Evolutionary conservation across 2,888 invertebrate species (phyloP).

Genomic region (Apantesis nais): DNA sequence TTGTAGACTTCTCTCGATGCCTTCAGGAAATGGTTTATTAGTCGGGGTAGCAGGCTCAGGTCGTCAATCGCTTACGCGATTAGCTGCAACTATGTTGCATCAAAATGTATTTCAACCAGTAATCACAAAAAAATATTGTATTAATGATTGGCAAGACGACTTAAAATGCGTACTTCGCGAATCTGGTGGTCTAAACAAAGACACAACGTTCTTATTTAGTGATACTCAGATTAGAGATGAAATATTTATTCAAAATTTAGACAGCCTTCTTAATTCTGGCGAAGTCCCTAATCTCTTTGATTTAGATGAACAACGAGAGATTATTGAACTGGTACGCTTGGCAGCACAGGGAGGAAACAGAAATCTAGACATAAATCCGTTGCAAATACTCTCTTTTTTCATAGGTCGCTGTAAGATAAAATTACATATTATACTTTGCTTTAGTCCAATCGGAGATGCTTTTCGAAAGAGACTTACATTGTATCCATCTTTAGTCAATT

Average conservation of each 20-base stretch:
- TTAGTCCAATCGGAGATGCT: slow-evolving; percentile 94
- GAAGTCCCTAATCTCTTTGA: slow-evolving; percentile 95
- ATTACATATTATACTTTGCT: slow-evolving; percentile 92
- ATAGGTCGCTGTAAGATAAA: slow-evolving; percentile 92
- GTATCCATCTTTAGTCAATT: slow-evolving; percentile 94
- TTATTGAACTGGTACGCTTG: slow-evolving; percentile 90
- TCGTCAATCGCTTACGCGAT: slow-evolving; percentile 91
- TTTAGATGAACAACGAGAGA: slow-evolving; percentile 93
- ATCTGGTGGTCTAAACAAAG: slow-evolving; percentile 90
- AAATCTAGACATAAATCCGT: slow-evolving; percentile 92
- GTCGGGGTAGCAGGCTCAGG: slow-evolving; percentile 96
- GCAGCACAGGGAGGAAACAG: slow-evolving; percentile 91
- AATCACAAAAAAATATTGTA: slow-evolving; percentile 91
- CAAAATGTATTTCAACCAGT: slow-evolving; percentile 89
- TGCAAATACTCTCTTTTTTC: slow-evolving; percentile 90
- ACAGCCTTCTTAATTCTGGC: slow-evolving; percentile 93
- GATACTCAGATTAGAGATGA: slow-evolving; percentile 94
- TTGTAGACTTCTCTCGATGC: slow-evolving; percentile 91
- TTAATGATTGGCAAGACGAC: slow-evolving; percentile 93
- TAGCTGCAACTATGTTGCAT: slow-evolving; percentile 88
- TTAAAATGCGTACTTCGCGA: slow-evolving; percentile 89
- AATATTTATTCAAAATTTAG: slow-evolving; percentile 92
- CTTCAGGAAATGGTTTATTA: slow-evolving; percentile 91
- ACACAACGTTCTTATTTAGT: slow-evolving; percentile 91
- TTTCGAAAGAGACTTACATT: slow-evolving; percentile 91